Evolutionary conservation across 2,888 invertebrate species (phyloP), one percentile per base, ranked within the genome.

Genomic region (Lycaena phlaeas): DNA sequence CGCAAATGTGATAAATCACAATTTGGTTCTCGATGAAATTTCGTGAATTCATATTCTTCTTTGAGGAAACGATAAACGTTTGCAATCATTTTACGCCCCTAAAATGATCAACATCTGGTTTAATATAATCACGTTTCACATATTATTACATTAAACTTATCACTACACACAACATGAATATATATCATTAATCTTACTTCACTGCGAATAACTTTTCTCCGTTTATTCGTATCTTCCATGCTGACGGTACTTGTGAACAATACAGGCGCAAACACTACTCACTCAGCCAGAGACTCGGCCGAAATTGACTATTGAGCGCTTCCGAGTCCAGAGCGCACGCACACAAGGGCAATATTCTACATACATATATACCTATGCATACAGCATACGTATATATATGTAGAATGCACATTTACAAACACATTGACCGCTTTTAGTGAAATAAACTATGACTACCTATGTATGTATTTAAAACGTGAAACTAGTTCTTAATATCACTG

Each of bases 41-140:
- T 38, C 7, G 46, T 49, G 17, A 49, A 49, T 40, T 48, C 46
- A 31, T 42, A 47, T 25, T 48, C 51, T 45, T 49, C 36, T 38
- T 34, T 37, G 4, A 51, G 37, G 9, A 46, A 34, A 48, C 40
- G 29, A 40, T 50, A 14, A 10, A 28, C 29, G 5, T 6, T 29
- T 4, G 48, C 50, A 17, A 50, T 43, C 25, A 50, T 48, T 12
- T 31, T 22, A 14, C 43, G 44, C 37, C 42, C 48, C 50, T 50
- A 43, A 45, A 50, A 48, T 40, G 42, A 46, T 43, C 38, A 34
- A 15, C n/a, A n/a, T n/a, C n/a, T 15, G 17, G 4, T 4, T 10
- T 31, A 31, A 9, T 36, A 3, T 27, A 36, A 28, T 28, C 22
- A 28, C 26, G 29, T 12, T 18, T n/a, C n/a, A n/a, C n/a, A n/a